A percentile compares a stretch with the other conserved stretches of the same genome.
phyloP scores from a whole-genome alignment of 2,797 vertebrate species.

The Luscinia luscinia region DNA sequence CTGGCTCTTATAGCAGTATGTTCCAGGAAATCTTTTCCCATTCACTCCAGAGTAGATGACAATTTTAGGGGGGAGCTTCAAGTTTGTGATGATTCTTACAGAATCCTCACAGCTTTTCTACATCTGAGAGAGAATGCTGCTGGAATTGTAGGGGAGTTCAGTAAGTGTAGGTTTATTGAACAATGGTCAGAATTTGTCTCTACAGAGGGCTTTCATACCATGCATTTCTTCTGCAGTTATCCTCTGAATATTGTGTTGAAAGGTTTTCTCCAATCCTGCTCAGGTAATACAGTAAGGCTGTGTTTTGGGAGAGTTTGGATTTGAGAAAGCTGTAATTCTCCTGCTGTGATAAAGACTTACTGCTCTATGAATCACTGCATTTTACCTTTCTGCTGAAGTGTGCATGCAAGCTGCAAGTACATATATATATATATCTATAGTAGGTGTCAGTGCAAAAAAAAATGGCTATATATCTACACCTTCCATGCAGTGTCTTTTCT shows the following conservation, averaged over 20 bases:
- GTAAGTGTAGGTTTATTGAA: neutral
- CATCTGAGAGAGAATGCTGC: neutral
- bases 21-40: neutral
- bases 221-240: neutral
- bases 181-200: neutral
- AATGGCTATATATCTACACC: neutral
- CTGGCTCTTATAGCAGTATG: neutral
- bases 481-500: neutral
- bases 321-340: neutral
- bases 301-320: neutral
- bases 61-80: neutral
- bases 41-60: neutral
- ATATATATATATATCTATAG: too few species aligned
- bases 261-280: neutral
- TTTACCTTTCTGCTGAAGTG: neutral
- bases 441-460: neutral
- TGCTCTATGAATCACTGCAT: neutral
- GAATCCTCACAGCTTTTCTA: neutral
- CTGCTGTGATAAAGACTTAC: neutral
- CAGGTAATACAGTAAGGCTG: neutral
- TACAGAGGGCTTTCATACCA: neutral
- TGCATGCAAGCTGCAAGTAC: neutral
- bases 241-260: neutral
- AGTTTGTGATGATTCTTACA: neutral
- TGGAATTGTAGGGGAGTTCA: neutral